Evolutionary conservation across 30 jellyfish, hydroid and myxozoan species (phyloP), one percentile per base, ranked within the genome.

Genomic region (Aurelia aurita): DNA sequence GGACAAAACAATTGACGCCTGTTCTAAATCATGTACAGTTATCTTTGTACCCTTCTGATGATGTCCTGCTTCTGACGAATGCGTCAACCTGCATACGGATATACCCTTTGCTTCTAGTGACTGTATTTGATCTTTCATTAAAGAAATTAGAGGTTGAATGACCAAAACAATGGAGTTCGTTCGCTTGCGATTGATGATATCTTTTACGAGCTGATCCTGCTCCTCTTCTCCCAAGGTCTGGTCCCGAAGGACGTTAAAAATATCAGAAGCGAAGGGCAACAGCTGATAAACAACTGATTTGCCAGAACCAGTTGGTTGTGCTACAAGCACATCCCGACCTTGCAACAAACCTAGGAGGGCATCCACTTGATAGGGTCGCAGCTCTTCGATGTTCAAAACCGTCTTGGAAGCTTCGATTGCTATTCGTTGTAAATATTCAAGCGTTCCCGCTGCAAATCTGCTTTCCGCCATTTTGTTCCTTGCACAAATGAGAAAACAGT

Each of bases 41-140:
- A 31, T 31, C 43, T 31, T 31, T 31, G 43, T 31, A 3, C 43
- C 43, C 43, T 31, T 31, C 43, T 31, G 43, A 31, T 31, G 43
- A 3, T 31, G 43, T 5, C 43, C 43, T 31, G 5, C 43, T 5
- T 31, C 43, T 2, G 43, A 31, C 43, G 43, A 31, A 31, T 31
- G 43, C 43, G 5, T 31, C 62, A 18, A 25, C 6, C 32, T 9
- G 32, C 31, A 18, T 10, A 44, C 28, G 5, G 19, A 1, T 6
- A 26, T 69, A 14, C 27, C 27, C 28, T 12, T 44, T 29, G 28
- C 61, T 32, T 69, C 64, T 1, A 69, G 27, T 15, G 25, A 29
- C 11, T 16, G 2, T 11, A 69, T 69, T 32, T 69, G 80, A 25
- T 69, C 80, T 32, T 69, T 69, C 62, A 69, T 69, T 7, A 69